phyloP scores from a whole-genome alignment of 1,140 invertebrate genomes.

The Ridgeia piscesae region DNA sequence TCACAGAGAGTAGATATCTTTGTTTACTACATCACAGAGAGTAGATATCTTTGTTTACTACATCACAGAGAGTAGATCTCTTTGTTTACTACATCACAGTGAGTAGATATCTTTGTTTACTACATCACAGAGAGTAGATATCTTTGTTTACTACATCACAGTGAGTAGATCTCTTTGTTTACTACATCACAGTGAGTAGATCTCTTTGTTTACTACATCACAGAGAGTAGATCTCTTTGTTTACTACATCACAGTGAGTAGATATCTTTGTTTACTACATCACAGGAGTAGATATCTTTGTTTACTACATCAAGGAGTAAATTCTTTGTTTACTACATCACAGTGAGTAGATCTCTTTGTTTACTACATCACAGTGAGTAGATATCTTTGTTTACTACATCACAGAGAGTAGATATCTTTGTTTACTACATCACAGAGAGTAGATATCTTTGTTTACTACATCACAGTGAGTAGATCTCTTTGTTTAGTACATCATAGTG shows the following conservation, averaged over 20 bases:
- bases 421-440: too few relatives aligned
- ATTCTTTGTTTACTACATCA: constrained; percentile 95
- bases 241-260: too few relatives aligned
- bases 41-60: too few relatives aligned
- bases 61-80: constrained; percentile 91
- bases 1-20: constrained; percentile 90
- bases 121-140: too few relatives aligned
- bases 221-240: constrained; percentile 79
- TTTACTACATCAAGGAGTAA: too few relatives aligned
- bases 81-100: constrained; percentile 87
- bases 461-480: constrained; percentile 94
- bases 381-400: too few relatives aligned
- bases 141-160: constrained; percentile 95
- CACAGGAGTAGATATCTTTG: constrained; percentile 79
- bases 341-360: constrained; percentile 79
- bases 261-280: too few relatives aligned
- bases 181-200: too few relatives aligned
- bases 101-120: constrained; percentile 62
- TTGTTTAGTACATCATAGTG: constrained; percentile 80
- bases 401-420: constrained; percentile 84
- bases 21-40: too few relatives aligned
- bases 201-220: constrained; percentile 95
- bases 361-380: too few relatives aligned
- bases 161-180: constrained; percentile 71
- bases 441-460: too few relatives aligned